Base-by-base conservation (phyloP, 2,888 invertebrate genomes). In the Thereva nobilitata region DNA sequence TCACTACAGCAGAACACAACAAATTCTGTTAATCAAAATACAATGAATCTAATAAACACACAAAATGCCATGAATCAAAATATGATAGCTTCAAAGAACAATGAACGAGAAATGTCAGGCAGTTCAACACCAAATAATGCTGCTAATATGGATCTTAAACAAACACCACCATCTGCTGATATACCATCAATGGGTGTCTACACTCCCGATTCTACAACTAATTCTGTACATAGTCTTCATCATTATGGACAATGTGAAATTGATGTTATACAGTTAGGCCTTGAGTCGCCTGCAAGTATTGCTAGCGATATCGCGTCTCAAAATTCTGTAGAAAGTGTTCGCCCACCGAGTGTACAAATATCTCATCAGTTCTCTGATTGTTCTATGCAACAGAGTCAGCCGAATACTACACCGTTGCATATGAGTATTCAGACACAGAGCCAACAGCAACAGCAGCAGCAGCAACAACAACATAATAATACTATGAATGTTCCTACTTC, bases 211-310 rank as follows among this genome's bases (percentile, higher is more conserved):
- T 89, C 93, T 0, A 89, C 91, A 0, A 89, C 90, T 44, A 93
- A 92, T 76, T 90, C 91, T 0, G 91, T 92, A 6, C 91, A 91
- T 71, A 89, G 92, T 61, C 85, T 94, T 72, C 87, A 88, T 76
- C 87, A 88, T 73, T 92, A 92, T 74, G 85, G 86, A 0, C 89
- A 91, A 66, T 92, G 92, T 74, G 93, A 94, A 73, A 80, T 94
- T 68, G 94, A 93, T 77, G 92, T 93, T 1, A 87, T 88, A 67
- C 92, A 92, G 76, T 79, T 94, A 67, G 93, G 92, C 0, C 82
- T 95, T 70, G 95, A 95, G 77, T 94, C 95, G 0, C 94, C 95
- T 0, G 89, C 92, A 0, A 92, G 93, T 47, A 93, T 95, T 72
- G 89, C 92, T 1, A 92, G 90, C 54, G 93, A 95, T 78, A 86